Evolutionary conservation across 2,113 vertebrate species (phyloP).

Genomic region (Spheniscus mendiculus): DNA sequence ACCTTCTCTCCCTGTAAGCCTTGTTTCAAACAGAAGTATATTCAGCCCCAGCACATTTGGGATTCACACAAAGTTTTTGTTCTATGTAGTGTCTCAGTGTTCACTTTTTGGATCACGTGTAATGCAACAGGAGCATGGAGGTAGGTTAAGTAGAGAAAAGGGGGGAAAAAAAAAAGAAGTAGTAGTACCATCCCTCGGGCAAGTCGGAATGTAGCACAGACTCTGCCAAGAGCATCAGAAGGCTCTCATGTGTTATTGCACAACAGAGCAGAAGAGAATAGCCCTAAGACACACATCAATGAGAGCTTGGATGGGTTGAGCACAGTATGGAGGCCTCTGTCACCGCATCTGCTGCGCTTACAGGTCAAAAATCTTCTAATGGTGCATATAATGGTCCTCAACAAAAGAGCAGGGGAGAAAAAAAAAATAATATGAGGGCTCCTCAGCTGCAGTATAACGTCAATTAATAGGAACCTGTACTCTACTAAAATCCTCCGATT

Average conservation of each 20-base stretch:
- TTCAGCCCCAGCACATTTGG: not conserved
- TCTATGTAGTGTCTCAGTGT: not conserved
- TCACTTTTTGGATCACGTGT: not conserved
- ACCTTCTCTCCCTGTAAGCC: not conserved
- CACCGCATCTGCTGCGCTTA: not conserved
- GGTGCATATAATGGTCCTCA: not conserved
- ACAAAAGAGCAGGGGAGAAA: not conserved
- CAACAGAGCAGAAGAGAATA: conserved; percentile 29
- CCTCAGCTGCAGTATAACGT: not conserved
- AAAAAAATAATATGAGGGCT: not conserved
- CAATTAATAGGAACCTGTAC: not conserved
- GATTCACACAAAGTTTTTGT: not conserved
- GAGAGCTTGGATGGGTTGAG: not conserved
- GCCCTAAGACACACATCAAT: not conserved
- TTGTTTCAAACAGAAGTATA: not conserved
- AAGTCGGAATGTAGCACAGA: conserved; percentile 1
- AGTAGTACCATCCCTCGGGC: not conserved
- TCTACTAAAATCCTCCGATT: not conserved
- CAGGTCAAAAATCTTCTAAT: conserved; percentile 29
- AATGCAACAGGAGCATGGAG: not conserved
- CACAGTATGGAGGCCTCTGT: not conserved
- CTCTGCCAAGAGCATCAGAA: not conserved
- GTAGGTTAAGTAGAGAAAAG: not conserved
- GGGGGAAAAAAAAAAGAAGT: fast-evolving
- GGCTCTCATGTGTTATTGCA: not conserved